Conservation (phyloP, 2,888 invertebrate species). For the Fissipunctia ypsillon region DNA sequence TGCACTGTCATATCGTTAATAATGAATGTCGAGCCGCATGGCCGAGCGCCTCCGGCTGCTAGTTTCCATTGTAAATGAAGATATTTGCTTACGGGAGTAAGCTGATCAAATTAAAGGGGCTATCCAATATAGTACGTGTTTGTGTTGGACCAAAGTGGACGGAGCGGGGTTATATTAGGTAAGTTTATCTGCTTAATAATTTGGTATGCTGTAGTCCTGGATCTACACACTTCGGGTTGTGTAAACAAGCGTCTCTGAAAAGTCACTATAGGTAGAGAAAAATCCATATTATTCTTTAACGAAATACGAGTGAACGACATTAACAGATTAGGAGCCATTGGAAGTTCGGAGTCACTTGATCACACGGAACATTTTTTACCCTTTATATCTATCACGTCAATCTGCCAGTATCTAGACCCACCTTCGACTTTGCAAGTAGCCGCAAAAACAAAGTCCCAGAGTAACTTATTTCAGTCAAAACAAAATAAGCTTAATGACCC, state of each 20-base stretch:
- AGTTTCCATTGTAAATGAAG: slow-evolving; percentile 66
- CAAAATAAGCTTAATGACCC: slow-evolving; percentile 22
- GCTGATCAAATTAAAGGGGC: slow-evolving; percentile 41
- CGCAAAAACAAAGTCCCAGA: background rate
- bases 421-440: background rate
- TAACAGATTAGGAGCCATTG: background rate
- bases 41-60: slow-evolving; percentile 6
- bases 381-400: too few species aligned
- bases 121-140: slow-evolving; percentile 34
- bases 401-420: background rate
- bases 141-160: slow-evolving; percentile 1
- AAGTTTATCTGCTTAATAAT: background rate
- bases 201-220: background rate
- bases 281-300: background rate
- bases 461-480: slow-evolving; percentile 19
- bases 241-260: background rate
- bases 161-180: background rate
- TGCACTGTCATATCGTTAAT: slow-evolving; percentile 63
- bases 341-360: background rate
- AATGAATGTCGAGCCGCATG: slow-evolving; percentile 48
- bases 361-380: too few species aligned
- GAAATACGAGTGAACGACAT: too few species aligned
- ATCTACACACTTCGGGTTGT: background rate
- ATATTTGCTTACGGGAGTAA: slow-evolving; percentile 51
- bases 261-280: background rate